phyloP scores from a whole-genome alignment of 2,113 vertebrate species.

The Maccullochella peelii region DNA sequence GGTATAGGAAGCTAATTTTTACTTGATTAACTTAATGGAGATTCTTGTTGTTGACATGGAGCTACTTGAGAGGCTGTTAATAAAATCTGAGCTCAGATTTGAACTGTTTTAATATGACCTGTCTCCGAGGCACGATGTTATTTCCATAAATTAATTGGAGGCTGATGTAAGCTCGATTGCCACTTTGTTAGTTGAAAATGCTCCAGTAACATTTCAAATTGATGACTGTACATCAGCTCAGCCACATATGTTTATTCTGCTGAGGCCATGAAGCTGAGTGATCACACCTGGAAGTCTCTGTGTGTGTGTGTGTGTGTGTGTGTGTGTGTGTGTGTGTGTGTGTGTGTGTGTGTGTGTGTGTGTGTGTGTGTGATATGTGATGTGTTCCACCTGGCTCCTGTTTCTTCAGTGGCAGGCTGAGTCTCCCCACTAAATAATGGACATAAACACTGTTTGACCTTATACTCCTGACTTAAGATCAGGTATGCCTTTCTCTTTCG shows the following conservation, averaged over 20 bases:
- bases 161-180: slow-evolving; percentile 38
- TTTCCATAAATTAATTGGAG: slow-evolving; percentile 64
- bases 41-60: slow-evolving; percentile 26
- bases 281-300: slow-evolving; percentile 70
- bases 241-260: slow-evolving; percentile 64
- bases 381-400: slow-evolving; percentile 74
- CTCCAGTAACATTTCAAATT: slow-evolving; percentile 41
- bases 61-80: slow-evolving; percentile 39
- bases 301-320: slow-evolving; percentile 16
- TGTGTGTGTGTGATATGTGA: slow-evolving; percentile 39
- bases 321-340: slow-evolving; percentile 12
- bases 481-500: slow-evolving; percentile 59
- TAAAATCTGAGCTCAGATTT: slow-evolving; percentile 43
- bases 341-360: slow-evolving; percentile 23
- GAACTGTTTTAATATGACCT: slow-evolving; percentile 43
- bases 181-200: slow-evolving; percentile 30
- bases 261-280: slow-evolving; percentile 52
- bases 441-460: slow-evolving; percentile 77
- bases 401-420: slow-evolving; percentile 59
- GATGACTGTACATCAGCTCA: slow-evolving; percentile 43
- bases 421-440: slow-evolving; percentile 71
- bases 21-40: slow-evolving; percentile 30
- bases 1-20: slow-evolving; percentile 16
- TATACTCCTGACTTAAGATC: slow-evolving; percentile 61
- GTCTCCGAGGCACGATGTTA: slow-evolving; percentile 46